Conservation (phyloP, 1,140 invertebrate genomes). For the Neotoxoptera formosana region DNA sequence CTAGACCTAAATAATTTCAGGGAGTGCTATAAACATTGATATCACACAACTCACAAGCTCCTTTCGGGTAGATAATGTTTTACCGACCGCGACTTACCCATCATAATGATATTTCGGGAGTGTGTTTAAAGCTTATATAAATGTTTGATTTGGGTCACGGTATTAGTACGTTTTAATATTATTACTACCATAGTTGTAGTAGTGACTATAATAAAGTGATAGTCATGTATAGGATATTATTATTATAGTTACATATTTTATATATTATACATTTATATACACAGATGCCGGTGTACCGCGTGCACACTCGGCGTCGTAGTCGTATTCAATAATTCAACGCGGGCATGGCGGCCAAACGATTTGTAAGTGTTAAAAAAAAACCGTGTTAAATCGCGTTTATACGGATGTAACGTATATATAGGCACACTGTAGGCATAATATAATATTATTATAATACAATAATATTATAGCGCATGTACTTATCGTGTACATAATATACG, state of each 20-base stretch:
- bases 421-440: background rate
- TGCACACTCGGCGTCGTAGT: background rate
- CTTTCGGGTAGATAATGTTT: background rate
- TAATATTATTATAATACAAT: background rate
- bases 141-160: too few relatives aligned
- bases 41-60: background rate
- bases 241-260: background rate
- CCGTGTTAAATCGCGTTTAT: slow-evolving; percentile 4
- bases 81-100: too few relatives aligned
- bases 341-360: background rate
- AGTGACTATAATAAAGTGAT: too few relatives aligned
- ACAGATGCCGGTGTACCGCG: background rate
- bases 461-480: background rate
- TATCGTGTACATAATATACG: background rate
- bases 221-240: too few relatives aligned
- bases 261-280: background rate
- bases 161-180: too few relatives aligned
- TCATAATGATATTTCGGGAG: too few relatives aligned
- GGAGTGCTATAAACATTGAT: background rate
- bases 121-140: too few relatives aligned
- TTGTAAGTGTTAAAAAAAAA: slow-evolving; percentile 7
- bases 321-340: background rate
- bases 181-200: too few relatives aligned
- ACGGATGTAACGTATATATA: background rate
- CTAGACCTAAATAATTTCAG: background rate